These are phyloP conservation scores for Zygogramma bicolorata DNA, from an alignment of 2,888 invertebrate genomes.

Conservation along the genomic window DNA sequence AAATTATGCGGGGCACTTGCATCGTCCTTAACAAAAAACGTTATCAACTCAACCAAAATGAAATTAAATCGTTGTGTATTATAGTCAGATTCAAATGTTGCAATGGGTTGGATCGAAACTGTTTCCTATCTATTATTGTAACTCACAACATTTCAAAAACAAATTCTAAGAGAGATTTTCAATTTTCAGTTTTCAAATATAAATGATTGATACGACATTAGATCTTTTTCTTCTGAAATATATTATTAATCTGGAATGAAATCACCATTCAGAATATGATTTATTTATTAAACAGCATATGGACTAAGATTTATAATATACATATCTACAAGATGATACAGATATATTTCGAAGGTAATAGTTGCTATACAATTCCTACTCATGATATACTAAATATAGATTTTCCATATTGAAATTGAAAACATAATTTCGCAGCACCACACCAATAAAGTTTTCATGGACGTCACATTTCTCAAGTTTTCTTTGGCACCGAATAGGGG, in stretches of 20 bases:
- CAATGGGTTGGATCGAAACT: too few relatives aligned
- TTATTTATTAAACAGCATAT: slow-evolving; percentile 61
- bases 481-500: slow-evolving; percentile 57
- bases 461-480: slow-evolving; percentile 58
- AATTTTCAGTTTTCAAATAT: too few relatives aligned
- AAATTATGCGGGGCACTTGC: too few relatives aligned
- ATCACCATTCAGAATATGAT: slow-evolving; percentile 33
- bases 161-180: too few relatives aligned
- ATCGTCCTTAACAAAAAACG: too few relatives aligned
- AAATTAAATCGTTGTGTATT: too few relatives aligned
- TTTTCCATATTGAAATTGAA: slow-evolving; percentile 17
- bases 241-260: neutral
- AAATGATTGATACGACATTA: too few relatives aligned
- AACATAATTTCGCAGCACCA: slow-evolving; percentile 59
- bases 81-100: too few relatives aligned
- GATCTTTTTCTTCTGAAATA: neutral
- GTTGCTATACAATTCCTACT: slow-evolving; percentile 60
- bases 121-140: too few relatives aligned
- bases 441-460: slow-evolving; percentile 61
- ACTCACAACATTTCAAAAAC: too few relatives aligned
- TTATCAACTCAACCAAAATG: too few relatives aligned
- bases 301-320: slow-evolving; percentile 56
- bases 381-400: slow-evolving; percentile 44
- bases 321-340: slow-evolving; percentile 65
- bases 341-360: slow-evolving; percentile 55